A percentile compares a stretch with the other conserved stretches of the same genome.
Conservation (phyloP, 2,797 vertebrate species). For the Pangasius sanitwongsei region DNA sequence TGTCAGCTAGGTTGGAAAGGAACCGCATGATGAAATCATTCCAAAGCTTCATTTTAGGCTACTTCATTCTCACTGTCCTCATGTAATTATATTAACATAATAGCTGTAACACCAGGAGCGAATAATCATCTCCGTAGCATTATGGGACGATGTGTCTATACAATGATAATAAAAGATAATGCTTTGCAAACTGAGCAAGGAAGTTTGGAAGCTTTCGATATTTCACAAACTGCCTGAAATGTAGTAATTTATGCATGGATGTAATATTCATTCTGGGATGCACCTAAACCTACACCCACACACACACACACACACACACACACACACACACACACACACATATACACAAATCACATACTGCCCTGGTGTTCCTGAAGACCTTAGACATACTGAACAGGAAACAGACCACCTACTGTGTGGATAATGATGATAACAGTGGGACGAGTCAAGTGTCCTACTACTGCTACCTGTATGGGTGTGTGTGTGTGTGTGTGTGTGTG, state of each 20-base stretch:
- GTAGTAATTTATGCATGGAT: neutral
- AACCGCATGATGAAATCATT: conserved; percentile 5
- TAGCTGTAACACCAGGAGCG: conserved; percentile 11
- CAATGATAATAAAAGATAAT: neutral
- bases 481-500: conserved; percentile 37
- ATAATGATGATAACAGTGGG: conserved; percentile 55
- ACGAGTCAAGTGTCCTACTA: conserved; percentile 62
- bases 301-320: conserved; percentile 9
- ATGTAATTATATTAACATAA: conserved; percentile 24
- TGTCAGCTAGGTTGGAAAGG: conserved; percentile 10
- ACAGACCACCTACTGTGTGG: conserved; percentile 55
- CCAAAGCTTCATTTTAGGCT: conserved; percentile 13
- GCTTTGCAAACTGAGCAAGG: neutral
- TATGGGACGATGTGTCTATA: neutral
- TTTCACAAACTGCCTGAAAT: neutral
- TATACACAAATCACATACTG: neutral
- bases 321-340: conserved; percentile 7
- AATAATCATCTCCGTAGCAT: neutral
- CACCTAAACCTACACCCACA: conserved; percentile 17
- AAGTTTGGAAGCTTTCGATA: neutral
- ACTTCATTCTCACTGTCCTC: conserved; percentile 20
- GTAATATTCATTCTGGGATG: neutral
- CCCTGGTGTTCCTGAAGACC: conserved; percentile 53
- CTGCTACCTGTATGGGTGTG: conserved; percentile 46
- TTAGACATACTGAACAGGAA: conserved; percentile 36